A percentile compares a stretch with the other conserved stretches of the same genome.
These are phyloP conservation scores for Embiotoca jacksoni DNA, from an alignment of 2,113 vertebrate genomes.

Conservation along the genomic window DNA sequence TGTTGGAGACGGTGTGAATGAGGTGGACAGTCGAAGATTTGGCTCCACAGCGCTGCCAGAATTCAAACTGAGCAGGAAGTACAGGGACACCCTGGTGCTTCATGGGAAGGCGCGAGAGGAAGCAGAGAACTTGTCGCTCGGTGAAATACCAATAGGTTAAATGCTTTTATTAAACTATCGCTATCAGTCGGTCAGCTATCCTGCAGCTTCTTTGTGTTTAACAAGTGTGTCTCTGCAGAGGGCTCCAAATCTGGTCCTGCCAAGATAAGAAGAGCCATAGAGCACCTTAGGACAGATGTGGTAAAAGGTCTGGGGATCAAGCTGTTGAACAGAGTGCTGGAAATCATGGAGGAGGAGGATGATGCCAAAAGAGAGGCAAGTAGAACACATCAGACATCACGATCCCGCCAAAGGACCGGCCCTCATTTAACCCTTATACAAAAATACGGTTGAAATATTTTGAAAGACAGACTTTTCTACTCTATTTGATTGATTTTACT, in stretches of 20 bases:
- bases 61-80: constrained; percentile 91
- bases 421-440: too few species aligned
- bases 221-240: constrained; percentile 55
- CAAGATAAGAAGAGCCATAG: constrained; percentile 92
- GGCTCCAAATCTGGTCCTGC: constrained; percentile 87
- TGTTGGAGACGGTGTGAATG: constrained; percentile 79
- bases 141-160: constrained; percentile 87
- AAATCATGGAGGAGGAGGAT: constrained; percentile 94
- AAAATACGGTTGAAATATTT: too few species aligned
- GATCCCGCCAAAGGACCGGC: too few species aligned
- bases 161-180: neutral
- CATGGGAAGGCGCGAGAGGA: constrained; percentile 90
- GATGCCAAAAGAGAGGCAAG: constrained; percentile 90
- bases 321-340: constrained; percentile 90
- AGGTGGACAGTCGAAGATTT: constrained; percentile 47
- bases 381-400: neutral
- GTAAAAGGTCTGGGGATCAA: constrained; percentile 93
- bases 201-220: constrained; percentile 1
- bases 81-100: constrained; percentile 93
- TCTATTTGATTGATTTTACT: too few species aligned
- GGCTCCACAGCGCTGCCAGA: constrained; percentile 79
- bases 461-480: too few species aligned
- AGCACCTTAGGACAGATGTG: constrained; percentile 92
- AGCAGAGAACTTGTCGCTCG: constrained; percentile 82
- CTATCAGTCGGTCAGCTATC: neutral